A percentile compares a stretch with the other conserved stretches of the same genome.
Conservation (phyloP, 1,140 invertebrate species). For the Heliothis virescens region DNA sequence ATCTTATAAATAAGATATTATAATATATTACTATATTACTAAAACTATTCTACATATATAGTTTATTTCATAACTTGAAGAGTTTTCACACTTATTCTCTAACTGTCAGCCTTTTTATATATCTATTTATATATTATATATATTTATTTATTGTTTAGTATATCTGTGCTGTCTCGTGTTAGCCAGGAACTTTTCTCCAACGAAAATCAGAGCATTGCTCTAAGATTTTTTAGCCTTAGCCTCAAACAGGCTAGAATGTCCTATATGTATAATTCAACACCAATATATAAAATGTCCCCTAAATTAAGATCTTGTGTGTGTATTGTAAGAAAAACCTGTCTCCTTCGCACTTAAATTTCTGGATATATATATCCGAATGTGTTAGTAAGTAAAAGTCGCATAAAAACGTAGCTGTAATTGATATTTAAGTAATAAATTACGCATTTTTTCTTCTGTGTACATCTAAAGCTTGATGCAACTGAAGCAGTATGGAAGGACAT, state of each 20-base stretch:
- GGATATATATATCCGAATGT: slow-evolving; percentile 8
- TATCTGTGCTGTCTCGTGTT: neutral
- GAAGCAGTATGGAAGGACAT: too few relatives aligned
- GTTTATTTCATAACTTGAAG: slow-evolving; percentile 40
- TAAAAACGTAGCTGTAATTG: neutral
- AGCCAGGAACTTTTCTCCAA: too few relatives aligned
- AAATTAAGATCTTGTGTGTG: slow-evolving; percentile 28
- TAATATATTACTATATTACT: slow-evolving; percentile 42
- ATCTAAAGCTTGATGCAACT: too few relatives aligned
- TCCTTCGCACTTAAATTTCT: neutral
- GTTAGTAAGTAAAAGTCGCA: slow-evolving; percentile 7
- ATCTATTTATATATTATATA: neutral
- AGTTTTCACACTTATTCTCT: slow-evolving; percentile 45
- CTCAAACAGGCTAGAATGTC: neutral
- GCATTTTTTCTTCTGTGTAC: too few relatives aligned
- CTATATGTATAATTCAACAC: slow-evolving; percentile 30
- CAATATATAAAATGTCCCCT: slow-evolving; percentile 37
- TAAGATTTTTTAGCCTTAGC: neutral
- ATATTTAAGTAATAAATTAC: neutral
- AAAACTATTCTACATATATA: slow-evolving; percentile 47
- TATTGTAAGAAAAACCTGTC: slow-evolving; percentile 11
- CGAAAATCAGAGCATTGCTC: neutral
- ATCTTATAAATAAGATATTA: slow-evolving; percentile 50
- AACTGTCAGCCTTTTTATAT: neutral
- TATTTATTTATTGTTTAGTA: neutral